phyloP scores from a whole-genome alignment of 1,140 invertebrate species.

The Myzus persicae region DNA sequence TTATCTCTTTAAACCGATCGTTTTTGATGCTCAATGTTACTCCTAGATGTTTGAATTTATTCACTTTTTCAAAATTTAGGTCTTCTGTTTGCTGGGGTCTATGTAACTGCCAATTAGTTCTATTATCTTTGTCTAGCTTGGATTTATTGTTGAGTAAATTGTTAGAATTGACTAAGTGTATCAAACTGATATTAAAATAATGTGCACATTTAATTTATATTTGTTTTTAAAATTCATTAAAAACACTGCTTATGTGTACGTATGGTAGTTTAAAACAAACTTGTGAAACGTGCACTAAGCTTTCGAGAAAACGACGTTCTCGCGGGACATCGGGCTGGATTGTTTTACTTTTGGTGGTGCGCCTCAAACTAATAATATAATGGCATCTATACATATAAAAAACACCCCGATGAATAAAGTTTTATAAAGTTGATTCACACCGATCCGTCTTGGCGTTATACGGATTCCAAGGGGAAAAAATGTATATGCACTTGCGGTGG shows the following conservation, averaged over 20 bases:
- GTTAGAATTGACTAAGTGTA: too few species aligned
- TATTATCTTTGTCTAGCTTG: too few species aligned
- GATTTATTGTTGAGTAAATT: too few species aligned
- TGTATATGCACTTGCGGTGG: background rate
- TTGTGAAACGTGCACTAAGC: background rate
- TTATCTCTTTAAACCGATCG: too few species aligned
- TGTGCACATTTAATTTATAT: background rate
- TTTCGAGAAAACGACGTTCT: background rate
- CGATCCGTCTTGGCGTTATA: slow-evolving; percentile 8
- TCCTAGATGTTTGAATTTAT: too few species aligned
- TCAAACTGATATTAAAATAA: background rate
- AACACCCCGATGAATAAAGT: background rate
- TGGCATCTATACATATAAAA: background rate
- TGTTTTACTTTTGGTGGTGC: background rate
- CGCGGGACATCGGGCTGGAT: background rate
- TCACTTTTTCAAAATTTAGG: too few species aligned
- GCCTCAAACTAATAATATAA: background rate
- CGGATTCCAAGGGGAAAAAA: background rate
- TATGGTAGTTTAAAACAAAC: background rate
- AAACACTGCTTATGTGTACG: background rate
- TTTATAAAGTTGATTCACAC: slow-evolving; percentile 10
- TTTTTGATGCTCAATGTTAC: too few species aligned
- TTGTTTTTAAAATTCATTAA: background rate
- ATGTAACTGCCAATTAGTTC: too few species aligned
- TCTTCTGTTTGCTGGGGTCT: too few species aligned